Evolutionary conservation across 2,888 invertebrate genomes (phyloP), one percentile per base, ranked within the genome.

Genomic region (Notocelia uddmanniana): DNA sequence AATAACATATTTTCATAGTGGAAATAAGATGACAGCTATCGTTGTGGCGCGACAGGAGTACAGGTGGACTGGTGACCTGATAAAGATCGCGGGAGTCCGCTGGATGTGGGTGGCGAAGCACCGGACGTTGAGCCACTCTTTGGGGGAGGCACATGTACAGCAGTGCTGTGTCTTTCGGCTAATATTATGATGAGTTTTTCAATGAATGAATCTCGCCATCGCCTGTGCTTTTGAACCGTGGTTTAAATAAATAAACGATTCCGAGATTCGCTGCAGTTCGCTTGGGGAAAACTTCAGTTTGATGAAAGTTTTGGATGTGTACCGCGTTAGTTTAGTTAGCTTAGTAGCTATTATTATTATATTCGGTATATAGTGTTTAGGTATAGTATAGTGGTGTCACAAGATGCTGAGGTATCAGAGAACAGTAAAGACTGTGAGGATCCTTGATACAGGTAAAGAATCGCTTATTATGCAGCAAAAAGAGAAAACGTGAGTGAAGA

Each of bases 231-330:
- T 66, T 45, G 58, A 2, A 45, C 52, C 54, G 54, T 23, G 31
- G 21, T 60, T 66, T 66, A 71, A 71, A 71, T 66, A 71, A 71
- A 71, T 67, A 71, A 71, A 67, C 59, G 66, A 10, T 60, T 66
- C 64, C 10, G 21, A 59, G 21, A 66, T 70, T 70, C 41, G 34
- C 13, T 66, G 71, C 71, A 67, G 41, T 55, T 15, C 52, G 50
- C 23, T 64, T 21, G 64, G 18, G 31, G 13, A 21, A 71, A 66
- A 66, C 71, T 71, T 54, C 59, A 59, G 66, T 71, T 26, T 48
- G 54, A 45, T 45, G 59, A 71, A 71, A 71, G 45, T 59, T 71
- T 60, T 31, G 45, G 13, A 23, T 41, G 45, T 37, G n/a, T 54
- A 59, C 54, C 45, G 31, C 21, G 31, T 66, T 50, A n/a, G 21